Conservation (phyloP, 2,113 vertebrate genomes). For the Dryoscopus gambensis region DNA sequence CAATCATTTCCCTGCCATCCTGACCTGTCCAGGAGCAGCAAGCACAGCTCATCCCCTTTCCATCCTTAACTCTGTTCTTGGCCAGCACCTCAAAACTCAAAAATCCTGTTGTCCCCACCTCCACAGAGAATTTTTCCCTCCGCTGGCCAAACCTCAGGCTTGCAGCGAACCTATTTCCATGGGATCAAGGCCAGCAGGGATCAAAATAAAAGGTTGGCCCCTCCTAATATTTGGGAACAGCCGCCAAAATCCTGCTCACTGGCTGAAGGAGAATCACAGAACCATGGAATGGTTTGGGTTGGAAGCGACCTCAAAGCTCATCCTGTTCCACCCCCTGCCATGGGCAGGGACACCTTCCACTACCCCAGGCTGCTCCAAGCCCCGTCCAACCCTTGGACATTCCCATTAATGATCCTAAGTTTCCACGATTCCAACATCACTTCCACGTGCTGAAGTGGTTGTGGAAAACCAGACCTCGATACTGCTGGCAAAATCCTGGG, state of each 20-base stretch:
- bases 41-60: not conserved
- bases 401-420: not conserved
- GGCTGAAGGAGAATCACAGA: no score
- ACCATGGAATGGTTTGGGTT: not conserved
- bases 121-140: not conserved
- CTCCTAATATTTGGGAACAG: not conserved
- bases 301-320: not conserved
- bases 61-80: not conserved
- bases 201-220: no score
- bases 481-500: not conserved
- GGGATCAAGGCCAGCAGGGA: not conserved
- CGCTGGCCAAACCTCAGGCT: not conserved
- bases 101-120: rapidly evolving
- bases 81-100: not conserved
- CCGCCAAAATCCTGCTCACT: rapidly evolving
- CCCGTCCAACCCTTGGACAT: not conserved
- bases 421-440: not conserved
- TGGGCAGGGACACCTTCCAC: not conserved
- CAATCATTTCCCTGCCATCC: no score
- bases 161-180: not conserved
- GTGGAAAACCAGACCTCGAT: not conserved
- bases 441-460: not conserved
- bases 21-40: not conserved
- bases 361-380: not conserved
- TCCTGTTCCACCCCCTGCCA: not conserved